Percentiles rank a stretch among this genome's conserved stretches.
These are phyloP conservation scores for Coendou prehensilis DNA, from an alignment of 2,797 vertebrate genomes.

Conservation along the genomic window DNA sequence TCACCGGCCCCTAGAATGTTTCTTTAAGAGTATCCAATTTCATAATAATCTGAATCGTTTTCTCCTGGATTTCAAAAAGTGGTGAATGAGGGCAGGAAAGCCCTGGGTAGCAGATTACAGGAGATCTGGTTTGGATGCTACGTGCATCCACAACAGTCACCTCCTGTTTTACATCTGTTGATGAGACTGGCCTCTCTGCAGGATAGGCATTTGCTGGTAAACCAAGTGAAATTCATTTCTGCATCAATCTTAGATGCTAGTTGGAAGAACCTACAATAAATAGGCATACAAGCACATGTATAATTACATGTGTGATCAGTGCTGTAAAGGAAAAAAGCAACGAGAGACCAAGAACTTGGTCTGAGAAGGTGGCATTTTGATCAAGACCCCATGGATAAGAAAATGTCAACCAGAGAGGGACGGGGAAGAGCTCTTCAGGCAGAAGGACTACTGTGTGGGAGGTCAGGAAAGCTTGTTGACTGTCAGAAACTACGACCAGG, in stretches of 20 bases:
- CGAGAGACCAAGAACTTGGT: neutral
- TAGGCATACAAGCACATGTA: neutral
- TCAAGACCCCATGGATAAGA: neutral
- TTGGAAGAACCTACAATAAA: neutral
- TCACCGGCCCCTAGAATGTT: neutral
- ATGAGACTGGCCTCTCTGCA: neutral
- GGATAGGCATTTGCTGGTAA: neutral
- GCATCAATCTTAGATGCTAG: neutral
- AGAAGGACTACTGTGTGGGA: fast-evolving
- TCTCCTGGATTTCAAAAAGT: neutral
- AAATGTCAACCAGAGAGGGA: neutral
- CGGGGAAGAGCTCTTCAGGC: neutral
- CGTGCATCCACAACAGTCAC: neutral
- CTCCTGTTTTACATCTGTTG: neutral
- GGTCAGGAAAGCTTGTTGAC: neutral
- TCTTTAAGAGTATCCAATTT: neutral
- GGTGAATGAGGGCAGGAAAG: neutral
- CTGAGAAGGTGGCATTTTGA: neutral
- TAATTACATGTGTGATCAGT: neutral
- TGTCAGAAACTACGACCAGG: neutral
- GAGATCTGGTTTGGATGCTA: neutral
- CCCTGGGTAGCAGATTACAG: neutral
- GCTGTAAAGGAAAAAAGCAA: neutral
- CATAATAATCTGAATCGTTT: neutral
- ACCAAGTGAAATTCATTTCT: neutral